Conservation (phyloP, 2,888 invertebrate species). For the Oeneis ivallda region DNA sequence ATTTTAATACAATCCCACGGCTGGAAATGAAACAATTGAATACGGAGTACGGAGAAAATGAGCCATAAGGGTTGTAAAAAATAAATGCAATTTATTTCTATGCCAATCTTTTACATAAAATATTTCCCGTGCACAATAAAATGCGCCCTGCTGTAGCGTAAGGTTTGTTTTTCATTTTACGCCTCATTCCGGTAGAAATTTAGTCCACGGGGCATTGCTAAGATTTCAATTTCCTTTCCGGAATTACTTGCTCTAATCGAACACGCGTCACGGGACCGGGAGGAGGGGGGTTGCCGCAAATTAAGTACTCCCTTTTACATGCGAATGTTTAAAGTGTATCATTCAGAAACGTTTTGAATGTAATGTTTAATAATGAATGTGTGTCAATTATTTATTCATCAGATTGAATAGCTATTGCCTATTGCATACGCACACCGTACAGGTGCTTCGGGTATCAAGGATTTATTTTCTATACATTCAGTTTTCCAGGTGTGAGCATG, state of each 20-base stretch:
- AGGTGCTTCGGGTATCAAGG: neutral
- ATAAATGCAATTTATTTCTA: neutral
- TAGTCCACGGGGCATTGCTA: slow-evolving; percentile 78
- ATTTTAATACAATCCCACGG: no score
- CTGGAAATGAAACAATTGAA: no score
- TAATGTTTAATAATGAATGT: slow-evolving; percentile 59
- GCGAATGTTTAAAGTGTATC: slow-evolving; percentile 76
- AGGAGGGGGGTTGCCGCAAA: slow-evolving; percentile 68
- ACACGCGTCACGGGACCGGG: slow-evolving; percentile 74
- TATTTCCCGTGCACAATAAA: slow-evolving; percentile 10
- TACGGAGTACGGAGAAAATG: no score
- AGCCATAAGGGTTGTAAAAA: neutral
- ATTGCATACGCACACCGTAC: no score
- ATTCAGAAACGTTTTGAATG: slow-evolving; percentile 64
- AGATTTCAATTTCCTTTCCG: slow-evolving; percentile 82
- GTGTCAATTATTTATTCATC: slow-evolving; percentile 53
- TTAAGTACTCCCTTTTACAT: slow-evolving; percentile 68
- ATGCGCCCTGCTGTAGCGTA: slow-evolving; percentile 3
- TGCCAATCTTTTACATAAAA: neutral
- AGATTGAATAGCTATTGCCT: slow-evolving; percentile 10
- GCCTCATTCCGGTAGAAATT: slow-evolving; percentile 63
- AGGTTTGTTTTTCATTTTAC: slow-evolving; percentile 71
- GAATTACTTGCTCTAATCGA: slow-evolving; percentile 81
- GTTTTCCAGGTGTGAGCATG: neutral
- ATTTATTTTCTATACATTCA: neutral